Conservation (phyloP, 1,140 invertebrate species). For the Rhyacophila brunnea region DNA sequence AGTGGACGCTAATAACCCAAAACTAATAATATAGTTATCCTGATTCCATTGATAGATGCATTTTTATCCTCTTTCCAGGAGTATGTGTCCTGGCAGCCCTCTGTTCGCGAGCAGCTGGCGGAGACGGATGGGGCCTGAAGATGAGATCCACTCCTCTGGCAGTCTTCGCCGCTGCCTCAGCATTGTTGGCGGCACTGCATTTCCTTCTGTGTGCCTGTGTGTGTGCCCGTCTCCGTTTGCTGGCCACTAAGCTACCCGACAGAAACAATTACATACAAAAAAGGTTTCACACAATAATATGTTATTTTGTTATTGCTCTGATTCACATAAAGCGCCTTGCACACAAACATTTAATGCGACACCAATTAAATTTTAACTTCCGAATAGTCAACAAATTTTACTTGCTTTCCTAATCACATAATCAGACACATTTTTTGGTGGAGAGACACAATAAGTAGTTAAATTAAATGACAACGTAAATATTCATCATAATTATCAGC, state of each 20-base stretch:
- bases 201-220: slow-evolving; percentile 45
- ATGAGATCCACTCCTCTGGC: slow-evolving; percentile 43
- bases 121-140: slow-evolving; percentile 46
- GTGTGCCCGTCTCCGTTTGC: slow-evolving; percentile 39
- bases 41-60: too few species aligned
- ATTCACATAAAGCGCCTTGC: background rate
- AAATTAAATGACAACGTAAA: too few species aligned
- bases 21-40: too few species aligned
- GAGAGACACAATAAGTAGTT: too few species aligned
- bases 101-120: slow-evolving; percentile 40
- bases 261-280: slow-evolving; percentile 45
- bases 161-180: slow-evolving; percentile 44
- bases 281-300: slow-evolving; percentile 36
- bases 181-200: slow-evolving; percentile 43
- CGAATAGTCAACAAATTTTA: too few species aligned
- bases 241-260: slow-evolving; percentile 49
- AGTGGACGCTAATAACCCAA: too few species aligned
- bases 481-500: too few species aligned
- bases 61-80: too few species aligned
- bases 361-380: too few species aligned
- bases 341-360: background rate
- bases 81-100: slow-evolving; percentile 47
- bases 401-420: too few species aligned
- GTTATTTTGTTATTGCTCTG: background rate
- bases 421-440: too few species aligned